Base-by-base conservation (phyloP, 2,888 invertebrate genomes). In the Noctua comes region DNA sequence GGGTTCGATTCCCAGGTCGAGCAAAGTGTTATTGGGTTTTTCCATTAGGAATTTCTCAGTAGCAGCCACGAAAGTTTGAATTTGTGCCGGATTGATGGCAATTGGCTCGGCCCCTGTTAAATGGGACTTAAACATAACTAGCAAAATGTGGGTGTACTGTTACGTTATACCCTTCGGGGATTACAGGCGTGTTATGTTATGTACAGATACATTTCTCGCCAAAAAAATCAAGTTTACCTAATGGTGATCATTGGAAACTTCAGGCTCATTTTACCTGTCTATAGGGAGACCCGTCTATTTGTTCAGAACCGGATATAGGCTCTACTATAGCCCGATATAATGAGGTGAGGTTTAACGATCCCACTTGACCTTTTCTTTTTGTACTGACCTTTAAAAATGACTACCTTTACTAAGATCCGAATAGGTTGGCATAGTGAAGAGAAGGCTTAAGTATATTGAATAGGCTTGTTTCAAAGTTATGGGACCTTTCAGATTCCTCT, bases 241-340 rank as follows among this genome's bases (percentile, higher is more conserved):
- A 27, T 3, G 1, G 16, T 6, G 11, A 66, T 66, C 65, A 27
- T 73, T 6, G 6, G 36, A 68, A 73, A 24, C 4, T 48, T 72
- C 16, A n/a, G 27, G 10, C 4, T 64, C 10, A 6, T 54, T 13
- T 69, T 36, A 64, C 18, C 59, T 13, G 21, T 68, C 7, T 11
- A 0, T 31, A 43, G 7, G 16, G 43, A 57, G n/a, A 43, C 8
- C 43, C 43, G 16, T 10, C 16, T 40, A 31, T 43, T 66, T 43
- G 36, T 78, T n/a, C 48, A 66, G 66, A 48, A 79, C 16, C 31
- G 46, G 78, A 65, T 70, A 78, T 62, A 66, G 18, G 6, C 13
- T 62, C 18, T 64, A 10, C 11, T 59, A 40, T 11, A 21, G 11
- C 1, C 31, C 27, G 54, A 21, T 62, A 72, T 66, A 75, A 62